Conservation (phyloP, 2,113 vertebrate species). For the Menidia beryllina region DNA sequence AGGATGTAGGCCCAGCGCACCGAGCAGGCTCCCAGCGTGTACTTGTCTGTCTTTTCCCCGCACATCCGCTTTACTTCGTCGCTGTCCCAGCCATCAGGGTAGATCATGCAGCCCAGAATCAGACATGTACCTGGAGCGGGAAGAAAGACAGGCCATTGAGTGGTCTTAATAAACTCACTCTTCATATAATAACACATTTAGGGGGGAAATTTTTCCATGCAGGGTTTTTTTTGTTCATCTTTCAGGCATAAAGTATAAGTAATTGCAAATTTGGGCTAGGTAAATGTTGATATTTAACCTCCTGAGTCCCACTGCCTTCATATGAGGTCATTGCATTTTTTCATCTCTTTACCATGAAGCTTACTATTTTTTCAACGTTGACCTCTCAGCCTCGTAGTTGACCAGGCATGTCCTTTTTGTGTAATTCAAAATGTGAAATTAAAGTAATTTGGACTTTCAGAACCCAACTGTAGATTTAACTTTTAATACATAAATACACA, state of each 20-base stretch:
- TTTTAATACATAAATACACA: no score
- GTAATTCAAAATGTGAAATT: no score
- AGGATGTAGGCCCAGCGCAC: conserved; percentile 92
- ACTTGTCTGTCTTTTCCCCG: conserved; percentile 98
- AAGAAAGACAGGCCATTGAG: conserved; percentile 26
- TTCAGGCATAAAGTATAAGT: not conserved
- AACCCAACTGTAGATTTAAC: no score
- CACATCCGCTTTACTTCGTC: conserved; percentile 99
- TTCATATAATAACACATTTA: not conserved
- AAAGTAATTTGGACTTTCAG: no score
- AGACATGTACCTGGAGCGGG: conserved; percentile 89
- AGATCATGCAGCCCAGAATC: conserved; percentile 98
- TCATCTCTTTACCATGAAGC: no score
- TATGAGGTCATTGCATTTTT: no score
- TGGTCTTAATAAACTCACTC: not conserved
- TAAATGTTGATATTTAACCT: not conserved
- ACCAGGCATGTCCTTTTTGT: no score
- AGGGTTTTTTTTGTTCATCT: not conserved
- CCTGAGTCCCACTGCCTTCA: no score
- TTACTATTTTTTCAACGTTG: no score
- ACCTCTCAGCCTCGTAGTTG: no score
- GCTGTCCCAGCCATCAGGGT: conserved; percentile 98
- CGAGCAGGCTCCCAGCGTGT: conserved; percentile 93
- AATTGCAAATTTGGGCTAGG: not conserved
- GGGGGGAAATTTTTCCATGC: not conserved